A percentile compares a stretch with the other conserved stretches of the same genome.
Conservation (phyloP, 1,140 invertebrate species). For the Pseudobourletiella spinata region DNA sequence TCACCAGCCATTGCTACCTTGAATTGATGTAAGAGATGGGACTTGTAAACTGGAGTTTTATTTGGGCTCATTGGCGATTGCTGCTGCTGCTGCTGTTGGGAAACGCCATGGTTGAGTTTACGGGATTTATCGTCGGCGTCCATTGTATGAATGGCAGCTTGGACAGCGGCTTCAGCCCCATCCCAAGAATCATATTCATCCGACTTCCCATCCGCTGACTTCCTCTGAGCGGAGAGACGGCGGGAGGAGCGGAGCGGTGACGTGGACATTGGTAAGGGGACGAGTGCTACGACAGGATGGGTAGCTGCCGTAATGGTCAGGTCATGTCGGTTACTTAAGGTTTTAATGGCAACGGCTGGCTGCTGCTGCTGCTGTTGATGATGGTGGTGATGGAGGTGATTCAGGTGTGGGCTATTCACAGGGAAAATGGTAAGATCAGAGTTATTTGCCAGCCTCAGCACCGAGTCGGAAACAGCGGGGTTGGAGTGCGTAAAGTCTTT, state of each 20-base stretch:
- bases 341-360: not conserved
- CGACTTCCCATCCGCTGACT: conserved; percentile 7
- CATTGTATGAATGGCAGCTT: conserved; percentile 15
- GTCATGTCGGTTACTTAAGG: conserved; percentile 9
- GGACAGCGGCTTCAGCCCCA: conserved; percentile 6
- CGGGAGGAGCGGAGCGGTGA: conserved; percentile 12
- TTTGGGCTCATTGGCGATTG: not conserved
- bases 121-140: not conserved
- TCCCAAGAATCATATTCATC: conserved; percentile 10
- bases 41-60: conserved; percentile 17
- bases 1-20: not conserved
- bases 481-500: too few species aligned
- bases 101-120: not conserved
- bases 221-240: conserved; percentile 14
- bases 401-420: conserved; percentile 2
- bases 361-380: not conserved
- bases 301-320: conserved; percentile 11
- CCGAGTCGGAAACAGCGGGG: conserved; percentile 24
- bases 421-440: conserved; percentile 27
- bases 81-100: conserved; percentile 14
- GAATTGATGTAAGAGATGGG: conserved; percentile 12
- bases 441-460: conserved; percentile 15
- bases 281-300: too few species aligned
- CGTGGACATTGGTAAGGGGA: not conserved
- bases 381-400: not conserved